These are phyloP conservation scores for Pipra filicauda DNA, from an alignment of 2,113 vertebrate genomes.

Conservation along the genomic window DNA sequence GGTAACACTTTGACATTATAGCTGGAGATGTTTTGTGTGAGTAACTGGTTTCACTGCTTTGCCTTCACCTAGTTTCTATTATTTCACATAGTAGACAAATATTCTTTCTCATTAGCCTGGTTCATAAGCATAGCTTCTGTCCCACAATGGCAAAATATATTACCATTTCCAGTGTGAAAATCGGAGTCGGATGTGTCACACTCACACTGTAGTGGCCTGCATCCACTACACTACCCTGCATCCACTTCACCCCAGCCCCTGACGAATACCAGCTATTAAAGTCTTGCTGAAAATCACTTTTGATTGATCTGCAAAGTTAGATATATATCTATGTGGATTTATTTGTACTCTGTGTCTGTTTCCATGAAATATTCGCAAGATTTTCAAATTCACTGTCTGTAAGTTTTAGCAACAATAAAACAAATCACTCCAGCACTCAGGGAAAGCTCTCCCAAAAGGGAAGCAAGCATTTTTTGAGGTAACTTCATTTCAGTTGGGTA, in stretches of 20 bases:
- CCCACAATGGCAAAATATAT: background rate
- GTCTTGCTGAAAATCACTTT: background rate
- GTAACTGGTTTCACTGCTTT: background rate
- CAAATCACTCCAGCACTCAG: background rate
- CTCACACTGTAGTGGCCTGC: background rate
- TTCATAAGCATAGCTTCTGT: background rate
- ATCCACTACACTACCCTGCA: too few species aligned
- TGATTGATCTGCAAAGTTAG: background rate
- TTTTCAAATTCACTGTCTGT: background rate
- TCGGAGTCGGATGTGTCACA: background rate
- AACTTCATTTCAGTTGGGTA: background rate
- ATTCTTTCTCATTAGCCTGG: background rate
- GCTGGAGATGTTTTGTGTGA: background rate
- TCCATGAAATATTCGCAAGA: background rate
- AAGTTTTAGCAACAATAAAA: background rate
- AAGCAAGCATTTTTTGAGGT: background rate
- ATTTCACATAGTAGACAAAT: rapidly evolving
- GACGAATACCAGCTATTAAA: background rate
- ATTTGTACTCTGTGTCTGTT: background rate
- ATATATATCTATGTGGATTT: background rate
- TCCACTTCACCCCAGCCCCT: background rate
- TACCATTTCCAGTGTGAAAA: background rate
- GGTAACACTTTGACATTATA: background rate
- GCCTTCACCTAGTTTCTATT: background rate
- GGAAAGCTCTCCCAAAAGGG: background rate